Conservation (phyloP, 53 echinoderm and acorn worm genomes). For the Crossaster papposus region DNA sequence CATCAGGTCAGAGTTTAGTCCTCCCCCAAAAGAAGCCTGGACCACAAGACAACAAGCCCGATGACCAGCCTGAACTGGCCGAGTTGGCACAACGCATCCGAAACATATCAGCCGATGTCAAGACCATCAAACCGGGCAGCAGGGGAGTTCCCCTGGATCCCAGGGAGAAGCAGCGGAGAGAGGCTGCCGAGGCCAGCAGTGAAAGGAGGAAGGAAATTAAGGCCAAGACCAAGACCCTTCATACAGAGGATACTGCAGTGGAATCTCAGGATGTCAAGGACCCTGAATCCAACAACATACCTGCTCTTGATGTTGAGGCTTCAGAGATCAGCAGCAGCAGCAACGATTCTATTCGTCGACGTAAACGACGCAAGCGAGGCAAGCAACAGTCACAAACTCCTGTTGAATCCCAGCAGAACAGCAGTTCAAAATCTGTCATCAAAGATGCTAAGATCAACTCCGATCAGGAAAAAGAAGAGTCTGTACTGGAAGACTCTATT, state of each 20-base stretch:
- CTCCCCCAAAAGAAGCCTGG: neutral
- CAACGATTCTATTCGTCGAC: slow-evolving; percentile 12
- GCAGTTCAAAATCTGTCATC: neutral
- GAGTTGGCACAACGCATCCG: slow-evolving; percentile 46
- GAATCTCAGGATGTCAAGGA: neutral
- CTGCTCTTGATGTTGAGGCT: slow-evolving; percentile 16
- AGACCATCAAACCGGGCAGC: slow-evolving; percentile 36
- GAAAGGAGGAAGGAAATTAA: slow-evolving; percentile 33
- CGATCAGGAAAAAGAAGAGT: neutral
- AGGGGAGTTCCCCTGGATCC: slow-evolving; percentile 11
- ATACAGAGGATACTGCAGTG: neutral
- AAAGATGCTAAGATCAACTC: neutral
- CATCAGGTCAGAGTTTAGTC: neutral
- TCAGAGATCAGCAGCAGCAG: neutral
- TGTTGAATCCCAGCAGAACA: neutral
- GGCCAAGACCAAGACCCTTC: slow-evolving; percentile 10
- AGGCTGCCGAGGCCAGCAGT: slow-evolving; percentile 18
- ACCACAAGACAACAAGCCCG: neutral
- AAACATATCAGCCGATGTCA: slow-evolving; percentile 45
- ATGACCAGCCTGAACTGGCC: slow-evolving; percentile 41
- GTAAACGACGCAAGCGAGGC: slow-evolving; percentile 39
- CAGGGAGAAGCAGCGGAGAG: slow-evolving; percentile 13
- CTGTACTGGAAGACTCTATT: neutral
- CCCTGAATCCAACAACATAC: neutral
- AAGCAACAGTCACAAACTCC: slow-evolving; percentile 20